A percentile compares a stretch with the other conserved stretches of the same genome.
Conservation (phyloP, 2,888 invertebrate species). For the Perdita meconis region DNA sequence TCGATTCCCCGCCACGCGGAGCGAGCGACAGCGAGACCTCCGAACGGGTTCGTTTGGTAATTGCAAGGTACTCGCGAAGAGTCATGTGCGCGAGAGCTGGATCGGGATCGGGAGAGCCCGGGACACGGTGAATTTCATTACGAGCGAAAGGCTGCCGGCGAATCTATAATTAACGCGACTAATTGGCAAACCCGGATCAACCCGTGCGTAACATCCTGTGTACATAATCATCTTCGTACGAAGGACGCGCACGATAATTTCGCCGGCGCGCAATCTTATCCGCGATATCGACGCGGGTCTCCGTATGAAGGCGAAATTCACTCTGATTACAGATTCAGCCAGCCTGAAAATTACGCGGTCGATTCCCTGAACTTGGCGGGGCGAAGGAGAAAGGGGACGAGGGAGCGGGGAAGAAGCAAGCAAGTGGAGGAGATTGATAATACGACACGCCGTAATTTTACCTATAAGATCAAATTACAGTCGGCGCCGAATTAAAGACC, state of each 20-base stretch:
- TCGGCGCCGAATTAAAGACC: slow-evolving; percentile 48
- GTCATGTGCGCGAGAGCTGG: neutral
- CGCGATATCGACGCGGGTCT: slow-evolving; percentile 29
- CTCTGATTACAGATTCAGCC: slow-evolving; percentile 51
- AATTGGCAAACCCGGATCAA: slow-evolving; percentile 44
- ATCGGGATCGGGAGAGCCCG: neutral
- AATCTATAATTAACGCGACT: slow-evolving; percentile 47
- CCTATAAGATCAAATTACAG: slow-evolving; percentile 54
- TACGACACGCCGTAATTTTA: slow-evolving; percentile 44
- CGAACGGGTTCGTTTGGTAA: slow-evolving; percentile 16
- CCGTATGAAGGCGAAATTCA: slow-evolving; percentile 32
- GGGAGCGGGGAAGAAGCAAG: no score
- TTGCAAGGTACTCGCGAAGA: slow-evolving; percentile 14
- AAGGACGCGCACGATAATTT: slow-evolving; percentile 40
- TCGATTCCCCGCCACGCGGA: neutral
- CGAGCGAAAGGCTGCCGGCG: slow-evolving; percentile 6
- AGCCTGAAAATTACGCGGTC: slow-evolving; percentile 49
- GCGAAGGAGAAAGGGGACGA: neutral
- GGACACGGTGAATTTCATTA: slow-evolving; percentile 32
- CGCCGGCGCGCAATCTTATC: slow-evolving; percentile 33
- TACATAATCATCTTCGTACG: slow-evolving; percentile 22
- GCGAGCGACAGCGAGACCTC: neutral
- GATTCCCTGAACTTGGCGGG: neutral
- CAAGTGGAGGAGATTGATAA: slow-evolving; percentile 30
- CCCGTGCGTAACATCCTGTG: slow-evolving; percentile 21